Conservation (phyloP, 2,797 vertebrate species). For the Pseudotriccus pelzelni region DNA sequence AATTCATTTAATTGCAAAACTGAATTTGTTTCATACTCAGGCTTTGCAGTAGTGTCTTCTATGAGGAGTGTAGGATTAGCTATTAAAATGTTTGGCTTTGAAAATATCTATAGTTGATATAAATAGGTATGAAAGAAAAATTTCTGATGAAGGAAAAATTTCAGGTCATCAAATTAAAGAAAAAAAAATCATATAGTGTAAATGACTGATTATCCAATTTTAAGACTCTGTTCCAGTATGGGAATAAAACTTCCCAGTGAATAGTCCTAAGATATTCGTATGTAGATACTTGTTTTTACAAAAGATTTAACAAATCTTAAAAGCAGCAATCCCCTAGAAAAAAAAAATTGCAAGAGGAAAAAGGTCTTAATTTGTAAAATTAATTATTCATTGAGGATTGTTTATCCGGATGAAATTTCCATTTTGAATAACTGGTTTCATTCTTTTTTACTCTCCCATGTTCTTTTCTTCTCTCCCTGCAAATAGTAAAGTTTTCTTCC, state of each 20-base stretch:
- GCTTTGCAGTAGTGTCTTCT: not conserved
- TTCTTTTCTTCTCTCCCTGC: not conserved
- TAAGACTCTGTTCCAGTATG: not conserved
- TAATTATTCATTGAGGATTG: not conserved
- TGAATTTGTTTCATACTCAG: not conserved
- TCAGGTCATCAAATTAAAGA: not conserved
- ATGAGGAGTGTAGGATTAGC: not conserved
- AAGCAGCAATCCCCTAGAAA: not conserved
- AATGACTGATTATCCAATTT: not conserved
- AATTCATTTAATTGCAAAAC: not conserved
- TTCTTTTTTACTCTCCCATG: not conserved
- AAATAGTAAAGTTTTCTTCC: constrained; percentile 21
- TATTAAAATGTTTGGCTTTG: not conserved
- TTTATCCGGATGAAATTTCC: not conserved
- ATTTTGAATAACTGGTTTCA: constrained; percentile 45
- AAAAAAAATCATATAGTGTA: not conserved
- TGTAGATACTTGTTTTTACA: not conserved
- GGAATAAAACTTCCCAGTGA: not conserved
- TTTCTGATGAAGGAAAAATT: not conserved
- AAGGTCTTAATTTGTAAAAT: not conserved
- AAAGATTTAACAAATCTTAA: not conserved
- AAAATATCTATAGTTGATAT: not conserved
- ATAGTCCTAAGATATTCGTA: not conserved
- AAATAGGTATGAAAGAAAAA: not conserved
- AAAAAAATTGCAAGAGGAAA: not conserved